These are phyloP conservation scores for Drosophila repletoides DNA, from an alignment of 1,140 invertebrate species.

Conservation along the genomic window DNA sequence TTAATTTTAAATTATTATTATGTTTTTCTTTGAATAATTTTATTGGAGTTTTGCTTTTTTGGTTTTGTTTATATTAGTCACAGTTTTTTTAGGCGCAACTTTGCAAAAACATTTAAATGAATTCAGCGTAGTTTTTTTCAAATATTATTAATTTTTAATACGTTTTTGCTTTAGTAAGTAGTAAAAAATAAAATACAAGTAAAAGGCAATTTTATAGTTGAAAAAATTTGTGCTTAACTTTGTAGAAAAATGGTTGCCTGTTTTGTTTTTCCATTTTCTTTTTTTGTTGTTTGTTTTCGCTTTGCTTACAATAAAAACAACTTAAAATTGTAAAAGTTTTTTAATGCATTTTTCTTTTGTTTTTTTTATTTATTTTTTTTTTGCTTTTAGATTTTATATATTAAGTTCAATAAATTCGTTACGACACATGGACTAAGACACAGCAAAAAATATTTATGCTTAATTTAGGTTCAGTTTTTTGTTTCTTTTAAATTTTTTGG, in stretches of 20 bases:
- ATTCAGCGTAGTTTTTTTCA: constrained; percentile 67
- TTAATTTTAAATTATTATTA: constrained; percentile 24
- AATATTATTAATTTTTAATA: constrained; percentile 49
- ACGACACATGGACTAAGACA: constrained; percentile 80
- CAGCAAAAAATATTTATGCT: constrained; percentile 80
- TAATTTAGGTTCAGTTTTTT: constrained; percentile 67
- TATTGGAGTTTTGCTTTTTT: constrained; percentile 41
- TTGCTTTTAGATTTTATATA: constrained; percentile 44
- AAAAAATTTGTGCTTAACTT: constrained; percentile 77
- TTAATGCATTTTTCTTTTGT: constrained; percentile 16
- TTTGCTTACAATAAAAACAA: constrained; percentile 44
- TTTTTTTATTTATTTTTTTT: constrained; percentile 13
- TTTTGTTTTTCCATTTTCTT: constrained; percentile 33
- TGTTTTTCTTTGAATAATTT: constrained; percentile 19
- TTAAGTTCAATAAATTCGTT: constrained; percentile 78
- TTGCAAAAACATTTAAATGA: constrained; percentile 57
- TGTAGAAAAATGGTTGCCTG: constrained; percentile 67
- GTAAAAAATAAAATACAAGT: constrained; percentile 72
- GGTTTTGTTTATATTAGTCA: constrained; percentile 58
- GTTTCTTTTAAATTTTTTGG: constrained; percentile 21
- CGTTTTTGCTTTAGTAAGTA: constrained; percentile 36
- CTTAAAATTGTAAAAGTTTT: constrained; percentile 36
- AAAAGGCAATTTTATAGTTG: constrained; percentile 72
- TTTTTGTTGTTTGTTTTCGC: constrained; percentile 13
- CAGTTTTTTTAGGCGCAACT: constrained; percentile 68